Evolutionary conservation across 2,797 vertebrate species (phyloP).

Genomic region (Xiphorhynchus erythropygius): DNA sequence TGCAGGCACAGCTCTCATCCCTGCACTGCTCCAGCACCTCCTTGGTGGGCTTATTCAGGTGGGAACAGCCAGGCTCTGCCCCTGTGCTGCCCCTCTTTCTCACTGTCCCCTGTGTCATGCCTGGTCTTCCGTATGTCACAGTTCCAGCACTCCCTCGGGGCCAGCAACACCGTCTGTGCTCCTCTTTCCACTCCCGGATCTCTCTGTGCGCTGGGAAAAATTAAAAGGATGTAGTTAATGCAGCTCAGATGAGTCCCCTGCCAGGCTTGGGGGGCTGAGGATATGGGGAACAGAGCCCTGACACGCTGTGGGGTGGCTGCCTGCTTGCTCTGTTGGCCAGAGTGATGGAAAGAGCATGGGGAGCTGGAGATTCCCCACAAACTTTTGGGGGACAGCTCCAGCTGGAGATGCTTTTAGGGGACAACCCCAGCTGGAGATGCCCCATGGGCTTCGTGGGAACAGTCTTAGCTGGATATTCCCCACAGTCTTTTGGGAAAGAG

Average conservation of each 20-base stretch:
- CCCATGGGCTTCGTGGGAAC: neutral
- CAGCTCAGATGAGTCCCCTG: neutral
- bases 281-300: fast-evolving
- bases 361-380: neutral
- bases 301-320: fast-evolving
- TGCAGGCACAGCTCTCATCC: neutral
- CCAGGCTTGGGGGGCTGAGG: neutral
- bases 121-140: fast-evolving
- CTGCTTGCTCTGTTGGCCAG: fast-evolving
- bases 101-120: fast-evolving
- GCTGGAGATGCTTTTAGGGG: neutral
- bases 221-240: neutral
- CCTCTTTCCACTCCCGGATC: neutral
- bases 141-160: fast-evolving
- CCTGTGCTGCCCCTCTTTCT: neutral
- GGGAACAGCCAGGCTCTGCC: neutral
- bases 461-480: neutral
- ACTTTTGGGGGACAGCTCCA: neutral
- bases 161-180: neutral
- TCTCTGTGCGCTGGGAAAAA: neutral
- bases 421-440: neutral
- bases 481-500: neutral
- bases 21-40: neutral
- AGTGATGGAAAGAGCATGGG: neutral
- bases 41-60: neutral